Conservation (phyloP, 1,140 invertebrate genomes). For the Eumaeus atala region DNA sequence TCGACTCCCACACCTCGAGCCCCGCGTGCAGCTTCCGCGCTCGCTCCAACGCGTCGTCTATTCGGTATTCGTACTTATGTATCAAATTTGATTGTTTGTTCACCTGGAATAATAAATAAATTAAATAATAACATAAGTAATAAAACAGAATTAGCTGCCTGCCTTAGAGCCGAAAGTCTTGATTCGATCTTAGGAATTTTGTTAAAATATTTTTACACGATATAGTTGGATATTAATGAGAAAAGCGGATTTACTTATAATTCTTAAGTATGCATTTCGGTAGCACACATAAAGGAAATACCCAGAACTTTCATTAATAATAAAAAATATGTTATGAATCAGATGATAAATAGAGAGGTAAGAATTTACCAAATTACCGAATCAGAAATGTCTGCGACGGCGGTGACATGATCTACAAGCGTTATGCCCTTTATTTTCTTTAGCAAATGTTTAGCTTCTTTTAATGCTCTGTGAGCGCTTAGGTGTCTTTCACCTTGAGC, state of each 20-base stretch:
- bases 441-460: conserved; percentile 75
- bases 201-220: neutral
- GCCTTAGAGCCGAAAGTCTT: too few species aligned
- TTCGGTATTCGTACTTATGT: conserved; percentile 60
- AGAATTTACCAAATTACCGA: conserved; percentile 40
- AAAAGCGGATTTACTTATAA: too few species aligned
- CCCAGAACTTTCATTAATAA: too few species aligned
- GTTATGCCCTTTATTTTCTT: conserved; percentile 74
- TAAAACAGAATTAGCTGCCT: too few species aligned
- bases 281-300: too few species aligned
- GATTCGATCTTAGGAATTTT: neutral
- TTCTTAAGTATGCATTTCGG: too few species aligned
- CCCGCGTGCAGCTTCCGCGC: conserved; percentile 42
- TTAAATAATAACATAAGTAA: too few species aligned
- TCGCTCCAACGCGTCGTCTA: conserved; percentile 60
- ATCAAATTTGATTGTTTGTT: conserved; percentile 61
- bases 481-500: conserved; percentile 75
- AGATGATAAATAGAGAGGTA: neutral
- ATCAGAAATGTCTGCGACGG: conserved; percentile 70
- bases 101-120: conserved; percentile 34
- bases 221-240: neutral
- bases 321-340: too few species aligned
- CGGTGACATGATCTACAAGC: conserved; percentile 59
- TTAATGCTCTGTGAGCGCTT: conserved; percentile 75
- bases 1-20: conserved; percentile 63